Conservation (phyloP, 2,888 invertebrate species). For the Scelioninae gen. 1 region DNA sequence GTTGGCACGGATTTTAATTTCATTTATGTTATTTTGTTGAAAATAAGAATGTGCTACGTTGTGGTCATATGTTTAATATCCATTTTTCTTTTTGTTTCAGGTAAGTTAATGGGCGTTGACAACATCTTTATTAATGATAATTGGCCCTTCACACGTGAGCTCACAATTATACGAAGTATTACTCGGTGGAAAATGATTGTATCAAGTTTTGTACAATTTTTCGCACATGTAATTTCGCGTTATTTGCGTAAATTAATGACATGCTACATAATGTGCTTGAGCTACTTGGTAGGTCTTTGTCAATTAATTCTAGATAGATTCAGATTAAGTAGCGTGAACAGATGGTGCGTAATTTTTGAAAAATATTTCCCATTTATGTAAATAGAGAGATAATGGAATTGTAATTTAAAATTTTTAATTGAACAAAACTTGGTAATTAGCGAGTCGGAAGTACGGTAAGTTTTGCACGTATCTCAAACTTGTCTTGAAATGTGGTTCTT, state of each 20-base stretch:
- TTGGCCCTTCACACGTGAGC: conserved; percentile 50
- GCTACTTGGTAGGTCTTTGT: conserved; percentile 6
- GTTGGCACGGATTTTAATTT: too few relatives aligned
- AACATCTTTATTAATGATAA: conserved; percentile 55
- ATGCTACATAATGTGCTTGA: conserved; percentile 3
- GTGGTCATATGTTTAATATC: conserved; percentile 10
- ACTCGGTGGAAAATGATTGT: conserved; percentile 29
- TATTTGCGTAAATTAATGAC: conserved; percentile 20
- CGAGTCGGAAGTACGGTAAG: background rate
- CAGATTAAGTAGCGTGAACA: conserved; percentile 17
- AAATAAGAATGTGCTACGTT: background rate
- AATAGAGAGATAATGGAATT: too few relatives aligned
- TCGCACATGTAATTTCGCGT: conserved; percentile 29
- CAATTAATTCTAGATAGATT: background rate
- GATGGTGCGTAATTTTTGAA: background rate
- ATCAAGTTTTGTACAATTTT: conserved; percentile 48
- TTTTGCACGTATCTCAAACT: too few relatives aligned
- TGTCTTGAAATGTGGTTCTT: background rate
- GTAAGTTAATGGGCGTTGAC: conserved; percentile 63
- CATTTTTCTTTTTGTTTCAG: conserved; percentile 55
- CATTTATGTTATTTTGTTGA: too few relatives aligned
- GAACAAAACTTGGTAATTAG: background rate
- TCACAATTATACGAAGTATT: conserved; percentile 43
- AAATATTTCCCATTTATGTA: too few relatives aligned
- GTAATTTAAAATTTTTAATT: background rate